phyloP scores from a whole-genome alignment of 2,113 vertebrate genomes.

The Ophthalmotilapia sp. region DNA sequence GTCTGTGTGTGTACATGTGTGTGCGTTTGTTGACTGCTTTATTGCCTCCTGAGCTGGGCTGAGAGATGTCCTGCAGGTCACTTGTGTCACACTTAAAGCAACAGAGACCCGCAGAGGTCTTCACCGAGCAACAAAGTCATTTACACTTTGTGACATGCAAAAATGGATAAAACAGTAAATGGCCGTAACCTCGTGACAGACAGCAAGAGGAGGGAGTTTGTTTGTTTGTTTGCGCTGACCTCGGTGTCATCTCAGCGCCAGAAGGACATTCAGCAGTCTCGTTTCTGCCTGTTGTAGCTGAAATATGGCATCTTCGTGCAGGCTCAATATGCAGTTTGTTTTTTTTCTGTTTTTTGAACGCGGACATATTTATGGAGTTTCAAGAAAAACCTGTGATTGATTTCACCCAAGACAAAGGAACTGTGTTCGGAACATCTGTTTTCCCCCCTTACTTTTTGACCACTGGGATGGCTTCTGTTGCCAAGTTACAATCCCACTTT shows the following conservation, averaged over 20 bases:
- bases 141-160: slow-evolving; percentile 15
- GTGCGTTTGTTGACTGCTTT: slow-evolving; percentile 42
- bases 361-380: not conserved
- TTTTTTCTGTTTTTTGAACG: not conserved
- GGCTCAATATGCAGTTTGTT: not conserved
- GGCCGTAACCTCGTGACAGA: not conserved
- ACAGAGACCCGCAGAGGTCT: slow-evolving; percentile 9
- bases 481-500: not conserved
- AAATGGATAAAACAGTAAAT: not conserved
- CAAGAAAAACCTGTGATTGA: not conserved
- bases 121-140: slow-evolving; percentile 12
- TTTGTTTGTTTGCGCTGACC: slow-evolving; percentile 44
- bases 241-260: not conserved
- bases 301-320: not conserved
- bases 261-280: not conserved
- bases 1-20: not conserved
- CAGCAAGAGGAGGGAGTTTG: slow-evolving; percentile 33
- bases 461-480: not conserved
- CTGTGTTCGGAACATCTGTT: not conserved
- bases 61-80: slow-evolving; percentile 20
- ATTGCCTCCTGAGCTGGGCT: slow-evolving; percentile 42
- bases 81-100: slow-evolving; percentile 33
- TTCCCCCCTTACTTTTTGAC: not conserved
- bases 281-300: not conserved
- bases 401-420: not conserved